phyloP scores from a whole-genome alignment of 2,113 vertebrate genomes.

The Heloderma charlesbogerti region DNA sequence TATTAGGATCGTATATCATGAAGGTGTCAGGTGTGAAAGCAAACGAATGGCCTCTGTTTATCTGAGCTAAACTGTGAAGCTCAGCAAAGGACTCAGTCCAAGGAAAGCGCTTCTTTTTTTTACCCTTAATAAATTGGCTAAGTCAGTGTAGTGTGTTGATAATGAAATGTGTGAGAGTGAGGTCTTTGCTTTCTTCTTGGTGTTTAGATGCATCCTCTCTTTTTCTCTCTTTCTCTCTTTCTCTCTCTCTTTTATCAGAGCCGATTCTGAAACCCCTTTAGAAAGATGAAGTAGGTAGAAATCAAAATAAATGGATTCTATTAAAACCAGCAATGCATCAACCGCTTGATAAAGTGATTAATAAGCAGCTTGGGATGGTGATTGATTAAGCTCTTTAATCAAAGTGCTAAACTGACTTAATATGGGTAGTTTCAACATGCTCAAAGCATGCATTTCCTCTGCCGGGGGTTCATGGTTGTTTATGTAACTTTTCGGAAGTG shows the following conservation, averaged over 20 bases:
- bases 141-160: conserved; percentile 87
- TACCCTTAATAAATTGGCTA: conserved; percentile 93
- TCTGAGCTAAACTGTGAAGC: conserved; percentile 92
- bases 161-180: conserved; percentile 87
- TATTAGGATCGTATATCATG: conserved; percentile 96
- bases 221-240: conserved; percentile 10
- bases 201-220: conserved; percentile 72
- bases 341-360: conserved; percentile 99
- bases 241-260: conserved; percentile 87
- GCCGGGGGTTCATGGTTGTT: conserved; percentile 76
- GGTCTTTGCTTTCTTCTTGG: conserved; percentile 78
- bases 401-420: conserved; percentile 93
- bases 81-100: conserved; percentile 88
- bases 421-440: conserved; percentile 89
- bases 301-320: conserved; percentile 99
- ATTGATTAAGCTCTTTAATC: conserved; percentile 99
- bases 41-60: conserved; percentile 97
- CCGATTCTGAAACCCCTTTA: conserved; percentile 93
- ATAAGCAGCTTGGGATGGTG: conserved; percentile 96
- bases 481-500: conserved; percentile 81
- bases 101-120: conserved; percentile 70
- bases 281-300: conserved; percentile 98
- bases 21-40: conserved; percentile 93
- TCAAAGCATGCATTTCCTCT: conserved; percentile 82
- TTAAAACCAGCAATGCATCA: conserved; percentile 99